Conservation (phyloP, 1,140 invertebrate genomes). For the Conopomorpha cramerella region DNA sequence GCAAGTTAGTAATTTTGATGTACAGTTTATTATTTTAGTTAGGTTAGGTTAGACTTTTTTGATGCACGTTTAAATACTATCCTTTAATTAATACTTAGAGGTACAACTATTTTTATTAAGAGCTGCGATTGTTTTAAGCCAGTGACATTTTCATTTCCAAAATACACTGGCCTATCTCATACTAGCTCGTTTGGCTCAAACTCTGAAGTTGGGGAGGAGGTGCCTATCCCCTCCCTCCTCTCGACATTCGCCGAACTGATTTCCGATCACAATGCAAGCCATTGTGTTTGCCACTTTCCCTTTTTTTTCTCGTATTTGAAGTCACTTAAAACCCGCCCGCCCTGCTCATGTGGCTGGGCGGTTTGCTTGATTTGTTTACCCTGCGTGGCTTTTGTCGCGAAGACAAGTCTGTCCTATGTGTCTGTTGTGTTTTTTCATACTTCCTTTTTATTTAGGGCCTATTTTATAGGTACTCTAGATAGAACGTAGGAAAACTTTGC, state of each 20-base stretch:
- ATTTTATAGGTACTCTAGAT: background rate
- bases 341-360: conserved; percentile 21
- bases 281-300: conserved; percentile 22
- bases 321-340: conserved; percentile 34
- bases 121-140: background rate
- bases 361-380: conserved; percentile 36
- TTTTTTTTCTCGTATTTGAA: conserved; percentile 52
- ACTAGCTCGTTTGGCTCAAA: no score
- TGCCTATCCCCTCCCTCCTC: conserved; percentile 1
- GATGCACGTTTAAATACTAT: no score
- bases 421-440: background rate
- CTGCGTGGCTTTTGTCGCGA: no score
- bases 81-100: no score
- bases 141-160: no score
- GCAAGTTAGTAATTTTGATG: no score
- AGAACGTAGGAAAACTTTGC: background rate
- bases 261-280: conserved; percentile 28
- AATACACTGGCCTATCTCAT: no score
- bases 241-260: conserved; percentile 25
- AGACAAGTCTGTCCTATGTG: background rate
- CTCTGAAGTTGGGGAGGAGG: no score
- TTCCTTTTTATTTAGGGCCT: background rate
- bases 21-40: no score
- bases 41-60: no score
- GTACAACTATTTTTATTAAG: no score